A percentile compares a stretch with the other conserved stretches of the same genome.
phyloP scores from a whole-genome alignment of 2,888 invertebrate species.

The Chloroclystis v-ata region DNA sequence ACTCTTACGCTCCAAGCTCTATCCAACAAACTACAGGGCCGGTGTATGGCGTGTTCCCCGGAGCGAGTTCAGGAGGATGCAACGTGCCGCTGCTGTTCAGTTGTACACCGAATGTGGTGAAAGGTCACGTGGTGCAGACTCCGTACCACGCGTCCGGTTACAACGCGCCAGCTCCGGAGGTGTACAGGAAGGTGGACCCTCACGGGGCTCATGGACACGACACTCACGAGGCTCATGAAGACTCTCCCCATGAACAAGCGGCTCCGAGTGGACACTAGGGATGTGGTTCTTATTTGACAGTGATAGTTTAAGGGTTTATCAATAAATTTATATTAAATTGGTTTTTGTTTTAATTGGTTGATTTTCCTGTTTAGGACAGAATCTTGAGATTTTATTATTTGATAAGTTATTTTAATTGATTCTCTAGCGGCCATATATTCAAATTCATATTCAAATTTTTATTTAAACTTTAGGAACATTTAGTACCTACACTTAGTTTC shows the following conservation, averaged over 20 bases:
- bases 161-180: neutral
- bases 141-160: conserved; percentile 28
- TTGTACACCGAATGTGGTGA: conserved; percentile 58
- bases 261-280: conserved; percentile 28
- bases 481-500: too few species aligned
- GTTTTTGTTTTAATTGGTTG: neutral
- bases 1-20: conserved; percentile 33
- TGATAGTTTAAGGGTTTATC: neutral
- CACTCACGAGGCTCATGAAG: conserved; percentile 33
- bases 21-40: conserved; percentile 34
- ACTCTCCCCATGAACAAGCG: conserved; percentile 30
- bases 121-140: conserved; percentile 46
- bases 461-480: too few species aligned
- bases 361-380: too few species aligned
- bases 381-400: too few species aligned
- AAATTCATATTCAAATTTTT: too few species aligned
- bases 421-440: too few species aligned
- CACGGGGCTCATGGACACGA: conserved; percentile 18
- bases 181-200: conserved; percentile 47
- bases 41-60: conserved; percentile 58
- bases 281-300: conserved; percentile 3
- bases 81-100: conserved; percentile 61
- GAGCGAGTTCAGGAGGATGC: conserved; percentile 52
- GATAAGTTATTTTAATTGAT: too few species aligned
- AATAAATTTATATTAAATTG: neutral